Evolutionary conservation across 92 coral and sea anemone species (phyloP), one percentile per base, ranked within the genome.

Genomic region (Diadumene lineata): DNA sequence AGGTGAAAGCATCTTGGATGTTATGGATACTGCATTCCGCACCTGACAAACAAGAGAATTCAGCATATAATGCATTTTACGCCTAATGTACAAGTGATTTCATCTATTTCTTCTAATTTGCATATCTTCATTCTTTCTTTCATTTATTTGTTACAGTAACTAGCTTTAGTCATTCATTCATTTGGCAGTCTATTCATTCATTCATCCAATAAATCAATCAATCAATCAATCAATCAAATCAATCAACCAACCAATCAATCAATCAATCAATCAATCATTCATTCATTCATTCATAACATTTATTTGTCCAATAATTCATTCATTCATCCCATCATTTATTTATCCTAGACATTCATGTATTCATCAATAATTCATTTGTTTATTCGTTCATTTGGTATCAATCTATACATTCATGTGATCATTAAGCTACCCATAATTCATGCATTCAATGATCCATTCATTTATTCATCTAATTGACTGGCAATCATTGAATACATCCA

Each of bases 11-110:
- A 81, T 51, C 11, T 62, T 57, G 31, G 92, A 90, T n/a, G 97
- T 94, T 19, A 82, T 73, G 18, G 98, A 32, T 31, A 94, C 70
- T 8, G 98, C 83, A 69, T 68, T 83, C 38, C 93, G 82, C 24
- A 92, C 86, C 97, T 94, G 67, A 38, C 48, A 38, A 4, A 38
- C 7, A 6, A 38, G 48, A 38, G 48, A 53, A 53, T 44, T 44
- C 17, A 44, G 51, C 9, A 8, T 44, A 8, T 44, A 44, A 44
- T 44, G n/a, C n/a, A n/a, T n/a, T n/a, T 23, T 73, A 53, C 33
- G 31, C 56, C 56, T n/a, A 15, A 50, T 50, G n/a, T 50, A 50
- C 56, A 50, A 50, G 56, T 15, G 15, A 50, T n/a, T n/a, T n/a
- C n/a, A n/a, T n/a, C n/a, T n/a, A n/a, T n/a, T n/a, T n/a, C n/a